A percentile compares a stretch with the other conserved stretches of the same genome.
Evolutionary conservation across 2,888 invertebrate species (phyloP).

Genomic region (Phortica okadai): DNA sequence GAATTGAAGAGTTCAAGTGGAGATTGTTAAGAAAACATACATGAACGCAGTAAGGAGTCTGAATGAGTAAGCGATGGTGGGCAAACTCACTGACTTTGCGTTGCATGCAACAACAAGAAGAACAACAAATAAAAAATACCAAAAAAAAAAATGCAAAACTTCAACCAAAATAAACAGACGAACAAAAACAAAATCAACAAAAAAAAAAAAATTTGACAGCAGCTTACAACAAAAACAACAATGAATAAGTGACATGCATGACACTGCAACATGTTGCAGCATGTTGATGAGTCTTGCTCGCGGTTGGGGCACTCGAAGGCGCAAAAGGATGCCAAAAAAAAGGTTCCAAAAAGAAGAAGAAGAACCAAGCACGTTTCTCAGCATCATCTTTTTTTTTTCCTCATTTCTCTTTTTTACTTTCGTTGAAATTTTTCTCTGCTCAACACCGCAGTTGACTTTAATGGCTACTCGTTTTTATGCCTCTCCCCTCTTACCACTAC

Average conservation of each 20-base stretch:
- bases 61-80: background rate
- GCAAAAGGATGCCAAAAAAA: slow-evolving; percentile 7
- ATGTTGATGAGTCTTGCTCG: background rate
- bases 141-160: background rate
- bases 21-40: background rate
- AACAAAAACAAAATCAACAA: background rate
- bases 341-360: background rate
- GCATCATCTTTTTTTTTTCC: background rate
- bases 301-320: background rate
- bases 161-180: background rate
- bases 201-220: background rate
- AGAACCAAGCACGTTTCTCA: background rate
- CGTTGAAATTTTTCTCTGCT: background rate
- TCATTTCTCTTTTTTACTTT: background rate
- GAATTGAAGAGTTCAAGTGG: too few species aligned
- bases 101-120: background rate
- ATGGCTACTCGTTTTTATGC: background rate
- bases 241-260: slow-evolving; percentile 20
- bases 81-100: background rate
- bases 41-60: background rate
- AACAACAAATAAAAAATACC: background rate
- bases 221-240: slow-evolving; percentile 6
- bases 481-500: background rate
- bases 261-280: slow-evolving; percentile 11
- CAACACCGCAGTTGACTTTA: background rate